Percentiles rank a stretch among this genome's conserved stretches.
Conservation (phyloP, 2,888 invertebrate genomes). For the Patella depressa region DNA sequence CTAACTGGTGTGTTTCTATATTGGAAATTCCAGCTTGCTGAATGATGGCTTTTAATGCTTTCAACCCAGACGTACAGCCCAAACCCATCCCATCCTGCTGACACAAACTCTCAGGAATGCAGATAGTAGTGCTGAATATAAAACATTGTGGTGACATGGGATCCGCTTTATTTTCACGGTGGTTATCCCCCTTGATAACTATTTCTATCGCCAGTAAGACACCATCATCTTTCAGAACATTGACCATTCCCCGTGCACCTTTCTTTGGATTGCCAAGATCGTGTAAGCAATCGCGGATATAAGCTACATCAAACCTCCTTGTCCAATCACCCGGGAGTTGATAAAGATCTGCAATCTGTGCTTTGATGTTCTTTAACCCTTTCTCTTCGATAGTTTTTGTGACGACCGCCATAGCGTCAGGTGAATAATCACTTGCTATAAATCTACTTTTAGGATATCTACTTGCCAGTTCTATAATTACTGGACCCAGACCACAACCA, state of each 20-base stretch:
- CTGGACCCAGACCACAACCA: not conserved
- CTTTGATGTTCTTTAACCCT: not conserved
- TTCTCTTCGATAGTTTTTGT: not conserved
- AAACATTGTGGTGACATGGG: not conserved
- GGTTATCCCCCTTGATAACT: not conserved
- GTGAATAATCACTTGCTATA: not conserved
- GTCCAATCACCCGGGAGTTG: not conserved
- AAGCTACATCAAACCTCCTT: not conserved
- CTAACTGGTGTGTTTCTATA: constrained; percentile 20
- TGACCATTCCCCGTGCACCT: not conserved
- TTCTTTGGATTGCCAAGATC: not conserved
- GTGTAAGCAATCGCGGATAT: not conserved
- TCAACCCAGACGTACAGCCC: not conserved
- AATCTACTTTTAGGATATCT: not conserved
- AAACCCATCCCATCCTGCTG: not conserved
- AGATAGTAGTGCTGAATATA: not conserved
- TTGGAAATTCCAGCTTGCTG: constrained; percentile 15
- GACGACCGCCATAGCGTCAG: not conserved
- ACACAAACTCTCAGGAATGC: not conserved
- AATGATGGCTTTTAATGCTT: not conserved
- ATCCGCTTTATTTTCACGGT: not conserved
- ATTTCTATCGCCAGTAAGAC: not conserved
- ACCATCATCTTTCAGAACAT: not conserved
- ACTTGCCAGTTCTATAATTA: not conserved
- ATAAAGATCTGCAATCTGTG: not conserved